Evolutionary conservation across 2,797 vertebrate genomes (phyloP).

Genomic region (Eulemur albifrons): DNA sequence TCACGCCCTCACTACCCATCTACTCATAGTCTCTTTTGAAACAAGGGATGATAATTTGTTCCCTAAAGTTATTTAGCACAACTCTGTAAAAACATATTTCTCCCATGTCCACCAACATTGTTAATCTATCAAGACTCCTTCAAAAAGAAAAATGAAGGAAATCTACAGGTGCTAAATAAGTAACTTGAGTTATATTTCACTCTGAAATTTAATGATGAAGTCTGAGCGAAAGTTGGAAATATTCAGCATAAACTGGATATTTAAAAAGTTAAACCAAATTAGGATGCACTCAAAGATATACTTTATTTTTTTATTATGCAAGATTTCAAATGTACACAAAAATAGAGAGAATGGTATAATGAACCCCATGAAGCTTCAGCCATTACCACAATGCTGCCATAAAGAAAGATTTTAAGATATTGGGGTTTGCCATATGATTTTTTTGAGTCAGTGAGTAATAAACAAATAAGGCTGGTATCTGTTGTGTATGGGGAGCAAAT

Average conservation of each 20-base stretch:
- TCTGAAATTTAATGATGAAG: neutral
- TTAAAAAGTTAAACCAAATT: slow-evolving; percentile 16
- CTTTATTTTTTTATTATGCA: neutral
- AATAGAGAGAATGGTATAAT: neutral
- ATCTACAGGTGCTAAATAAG: neutral
- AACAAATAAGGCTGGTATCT: neutral
- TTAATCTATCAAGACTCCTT: neutral
- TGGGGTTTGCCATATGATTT: neutral
- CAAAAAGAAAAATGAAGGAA: neutral
- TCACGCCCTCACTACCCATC: neutral
- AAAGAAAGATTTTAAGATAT: slow-evolving; percentile 19
- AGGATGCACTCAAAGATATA: neutral
- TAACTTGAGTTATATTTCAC: neutral
- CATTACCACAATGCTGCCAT: neutral
- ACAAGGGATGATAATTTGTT: neutral
- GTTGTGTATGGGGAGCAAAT: neutral
- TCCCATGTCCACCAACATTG: neutral
- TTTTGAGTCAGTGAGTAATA: neutral
- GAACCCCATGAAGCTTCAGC: neutral
- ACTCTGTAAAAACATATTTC: neutral
- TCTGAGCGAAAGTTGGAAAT: neutral
- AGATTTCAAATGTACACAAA: neutral
- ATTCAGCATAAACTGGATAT: neutral
- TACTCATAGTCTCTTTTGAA: neutral
- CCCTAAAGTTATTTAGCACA: neutral